These are phyloP conservation scores for Chouioia cunea DNA, from an alignment of 2,888 invertebrate species.

Conservation along the genomic window DNA sequence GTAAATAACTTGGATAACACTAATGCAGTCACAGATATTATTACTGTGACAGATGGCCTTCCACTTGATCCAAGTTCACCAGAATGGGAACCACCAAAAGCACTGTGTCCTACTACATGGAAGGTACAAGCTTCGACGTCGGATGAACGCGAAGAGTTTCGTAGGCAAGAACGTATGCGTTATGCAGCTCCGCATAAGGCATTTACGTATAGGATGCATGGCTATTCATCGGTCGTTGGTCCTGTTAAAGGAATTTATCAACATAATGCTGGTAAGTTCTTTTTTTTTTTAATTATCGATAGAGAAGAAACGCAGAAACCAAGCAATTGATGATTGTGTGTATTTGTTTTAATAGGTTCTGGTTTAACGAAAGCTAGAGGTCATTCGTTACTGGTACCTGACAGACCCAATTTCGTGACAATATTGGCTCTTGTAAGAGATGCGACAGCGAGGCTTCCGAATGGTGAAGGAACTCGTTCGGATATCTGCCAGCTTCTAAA, in stretches of 20 bases:
- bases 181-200: slow-evolving; percentile 92
- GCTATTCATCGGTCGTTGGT: slow-evolving; percentile 86
- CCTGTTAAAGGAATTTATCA: slow-evolving; percentile 85
- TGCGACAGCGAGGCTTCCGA: slow-evolving; percentile 92
- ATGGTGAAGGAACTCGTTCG: slow-evolving; percentile 92
- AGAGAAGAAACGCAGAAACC: slow-evolving; percentile 5
- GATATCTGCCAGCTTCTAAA: slow-evolving; percentile 91
- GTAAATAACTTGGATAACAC: slow-evolving; percentile 11
- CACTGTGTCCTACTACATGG: slow-evolving; percentile 84
- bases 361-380: slow-evolving; percentile 79
- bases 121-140: slow-evolving; percentile 83
- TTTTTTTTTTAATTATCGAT: not conserved
- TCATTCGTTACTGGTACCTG: slow-evolving; percentile 84
- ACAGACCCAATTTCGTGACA: slow-evolving; percentile 91
- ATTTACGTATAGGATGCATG: slow-evolving; percentile 90
- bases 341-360: slow-evolving; percentile 51
- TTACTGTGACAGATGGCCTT: not conserved
- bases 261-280: slow-evolving; percentile 71
- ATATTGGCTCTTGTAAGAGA: slow-evolving; percentile 93
- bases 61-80: slow-evolving; percentile 53
- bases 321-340: slow-evolving; percentile 3
- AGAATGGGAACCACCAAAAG: slow-evolving; percentile 68
- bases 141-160: slow-evolving; percentile 83
- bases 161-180: slow-evolving; percentile 83
- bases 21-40: not conserved